phyloP scores from a whole-genome alignment of 2,888 invertebrate genomes.

The Acrocera orbiculus region DNA sequence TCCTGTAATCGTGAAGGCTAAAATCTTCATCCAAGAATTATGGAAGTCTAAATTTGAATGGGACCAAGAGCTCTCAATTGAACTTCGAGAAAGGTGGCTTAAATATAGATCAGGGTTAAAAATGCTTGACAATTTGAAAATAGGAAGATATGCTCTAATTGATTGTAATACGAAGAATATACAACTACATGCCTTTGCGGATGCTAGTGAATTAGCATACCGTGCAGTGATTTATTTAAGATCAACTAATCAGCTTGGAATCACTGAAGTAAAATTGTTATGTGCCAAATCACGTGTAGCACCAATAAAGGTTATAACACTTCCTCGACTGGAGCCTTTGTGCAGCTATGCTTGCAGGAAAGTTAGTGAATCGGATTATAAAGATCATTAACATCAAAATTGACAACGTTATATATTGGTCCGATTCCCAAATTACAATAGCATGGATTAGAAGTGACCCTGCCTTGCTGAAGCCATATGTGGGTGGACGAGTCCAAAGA shows the following conservation, averaged over 20 bases:
- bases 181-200: slow-evolving; percentile 12
- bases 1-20: no score
- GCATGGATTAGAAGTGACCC: slow-evolving; percentile 11
- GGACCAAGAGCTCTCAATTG: no score
- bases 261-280: neutral
- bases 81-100: no score
- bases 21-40: no score
- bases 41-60: no score
- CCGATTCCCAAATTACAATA: slow-evolving; percentile 12
- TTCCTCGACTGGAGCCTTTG: slow-evolving; percentile 1
- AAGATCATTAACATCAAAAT: neutral
- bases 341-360: slow-evolving; percentile 5
- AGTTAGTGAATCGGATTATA: neutral
- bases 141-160: no score
- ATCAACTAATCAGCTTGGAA: neutral
- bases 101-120: no score
- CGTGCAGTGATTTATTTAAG: slow-evolving; percentile 13
- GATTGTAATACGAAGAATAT: no score
- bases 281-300: neutral
- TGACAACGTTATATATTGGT: slow-evolving; percentile 9
- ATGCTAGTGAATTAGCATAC: slow-evolving; percentile 13
- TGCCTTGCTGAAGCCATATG: slow-evolving; percentile 10
- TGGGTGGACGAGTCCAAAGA: slow-evolving; percentile 17
- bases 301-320: neutral
- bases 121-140: no score